Evolutionary conservation across 2,113 vertebrate genomes (phyloP), one percentile per base, ranked within the genome.

Genomic region (Vulpes vulpes): DNA sequence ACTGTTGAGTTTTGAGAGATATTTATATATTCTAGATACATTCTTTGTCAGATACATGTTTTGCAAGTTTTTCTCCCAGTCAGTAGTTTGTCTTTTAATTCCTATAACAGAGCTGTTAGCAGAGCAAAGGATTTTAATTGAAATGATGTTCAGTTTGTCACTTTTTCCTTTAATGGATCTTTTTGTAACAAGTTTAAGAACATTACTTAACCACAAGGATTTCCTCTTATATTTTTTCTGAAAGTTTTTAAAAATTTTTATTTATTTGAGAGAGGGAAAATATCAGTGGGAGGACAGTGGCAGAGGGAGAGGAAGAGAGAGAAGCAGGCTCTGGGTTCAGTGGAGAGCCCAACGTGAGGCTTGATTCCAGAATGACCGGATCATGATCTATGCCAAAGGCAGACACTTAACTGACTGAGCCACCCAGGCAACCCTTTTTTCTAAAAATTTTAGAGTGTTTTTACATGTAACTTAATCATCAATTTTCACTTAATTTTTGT

Each of bases 121-220:
- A 94, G 62, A 88, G 35, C 8, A 84, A 93, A 82, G 32, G 15
- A 73, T 74, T 93, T 89, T 35, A 87, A 81, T 35, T 93, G 71
- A 76, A 11, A 32, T 53, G 38, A 71, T 57, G 30, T 51, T 1
- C 22, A 67, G 30, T 74, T 82, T 64, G 55, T 64, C 57, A 30
- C n/a, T 60, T 38, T 91, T n/a, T 81, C 23, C 55, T 80, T 95
- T 87, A n/a, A 55, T 15, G 55, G 32, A 62, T 57, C 43, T 69
- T 82, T 82, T 51, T 23, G 9, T 64, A 20, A 88, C 65, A 38
- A 81, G 3, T 87, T 81, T 74, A 93, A 88, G 38, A 86, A 87
- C 32, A 80, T 51, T 51, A 22, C 32, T 55, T 60, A 71, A 1
- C 30, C 16, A 17, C 59, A 17, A 71, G 17, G 32, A 25, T 57